Conservation (phyloP, 30 jellyfish, hydroid and myxozoan genomes). For the Phacellophora camtschatica region DNA sequence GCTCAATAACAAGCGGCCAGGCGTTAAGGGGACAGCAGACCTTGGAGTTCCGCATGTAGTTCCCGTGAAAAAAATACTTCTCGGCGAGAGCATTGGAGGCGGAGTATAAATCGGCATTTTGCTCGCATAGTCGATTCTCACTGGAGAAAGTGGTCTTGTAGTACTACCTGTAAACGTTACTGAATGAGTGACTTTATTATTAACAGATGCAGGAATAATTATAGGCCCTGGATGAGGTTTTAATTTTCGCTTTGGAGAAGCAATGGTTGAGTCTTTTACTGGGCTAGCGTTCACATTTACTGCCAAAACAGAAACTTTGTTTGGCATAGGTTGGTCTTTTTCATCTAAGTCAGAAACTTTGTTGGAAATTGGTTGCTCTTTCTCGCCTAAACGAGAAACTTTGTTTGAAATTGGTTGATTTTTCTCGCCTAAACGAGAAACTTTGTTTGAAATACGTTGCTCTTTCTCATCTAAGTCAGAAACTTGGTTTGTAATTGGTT, state of each 20-base stretch:
- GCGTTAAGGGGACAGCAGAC: constrained; percentile 74
- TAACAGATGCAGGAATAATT: constrained; percentile 92
- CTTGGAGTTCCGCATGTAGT: constrained; percentile 83
- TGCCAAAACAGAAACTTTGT: constrained; percentile 13
- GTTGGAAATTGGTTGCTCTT: not conserved
- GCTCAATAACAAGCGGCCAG: constrained; percentile 76
- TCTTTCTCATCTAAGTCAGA: not conserved
- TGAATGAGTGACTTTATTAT: constrained; percentile 73
- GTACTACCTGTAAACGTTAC: constrained; percentile 69
- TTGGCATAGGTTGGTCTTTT: constrained; percentile 8
- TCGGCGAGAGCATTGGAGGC: constrained; percentile 98
- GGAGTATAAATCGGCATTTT: constrained; percentile 89
- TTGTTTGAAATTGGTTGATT: not conserved
- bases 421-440: not conserved
- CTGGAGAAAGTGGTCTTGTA: constrained; percentile 58
- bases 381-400: too few relatives aligned
- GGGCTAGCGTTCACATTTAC: constrained; percentile 15
- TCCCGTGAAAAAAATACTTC: constrained; percentile 93
- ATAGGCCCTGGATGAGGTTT: constrained; percentile 98
- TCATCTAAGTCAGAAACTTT: not conserved
- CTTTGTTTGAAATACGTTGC: constrained; percentile 1
- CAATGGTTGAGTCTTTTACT: constrained; percentile 25
- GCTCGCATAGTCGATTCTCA: constrained; percentile 37
- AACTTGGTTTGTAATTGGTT: not conserved
- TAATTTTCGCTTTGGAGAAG: constrained; percentile 77